A percentile compares a stretch with the other conserved stretches of the same genome.
phyloP scores from a whole-genome alignment of 2,113 vertebrate genomes.

The Cephalopholis sonnerati region DNA sequence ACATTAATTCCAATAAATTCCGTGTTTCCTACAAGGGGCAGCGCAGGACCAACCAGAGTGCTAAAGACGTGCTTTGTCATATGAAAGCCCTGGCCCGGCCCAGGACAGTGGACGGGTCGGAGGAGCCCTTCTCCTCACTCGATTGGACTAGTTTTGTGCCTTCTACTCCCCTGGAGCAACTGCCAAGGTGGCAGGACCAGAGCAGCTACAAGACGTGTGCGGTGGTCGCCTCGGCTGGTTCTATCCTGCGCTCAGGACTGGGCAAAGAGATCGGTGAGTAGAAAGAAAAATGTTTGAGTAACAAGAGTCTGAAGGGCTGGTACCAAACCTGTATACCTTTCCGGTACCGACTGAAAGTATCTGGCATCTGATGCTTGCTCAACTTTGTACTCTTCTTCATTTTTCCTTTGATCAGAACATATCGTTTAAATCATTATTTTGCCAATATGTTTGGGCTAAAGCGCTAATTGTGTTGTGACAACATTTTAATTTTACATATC shows the following conservation, averaged over 20 bases:
- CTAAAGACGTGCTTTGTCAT: constrained; percentile 89
- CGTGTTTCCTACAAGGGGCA: constrained; percentile 89
- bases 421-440: neutral
- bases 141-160: constrained; percentile 93
- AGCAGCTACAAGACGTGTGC: constrained; percentile 89
- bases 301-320: neutral
- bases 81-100: constrained; percentile 87
- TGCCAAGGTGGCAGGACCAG: constrained; percentile 76
- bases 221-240: constrained; percentile 96
- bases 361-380: neutral
- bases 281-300: neutral
- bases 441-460: no score
- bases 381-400: neutral
- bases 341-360: neutral
- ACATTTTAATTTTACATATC: no score
- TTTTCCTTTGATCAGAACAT: neutral
- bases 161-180: constrained; percentile 81
- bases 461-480: no score
- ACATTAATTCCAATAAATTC: constrained; percentile 93
- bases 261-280: constrained; percentile 93
- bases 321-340: neutral
- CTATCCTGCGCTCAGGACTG: constrained; percentile 94
- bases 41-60: constrained; percentile 72
- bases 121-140: constrained; percentile 91
- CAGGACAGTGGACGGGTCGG: constrained; percentile 92